These are phyloP conservation scores for Cataglyphis altisquamis DNA, from an alignment of 2,888 invertebrate genomes.

Conservation along the genomic window DNA sequence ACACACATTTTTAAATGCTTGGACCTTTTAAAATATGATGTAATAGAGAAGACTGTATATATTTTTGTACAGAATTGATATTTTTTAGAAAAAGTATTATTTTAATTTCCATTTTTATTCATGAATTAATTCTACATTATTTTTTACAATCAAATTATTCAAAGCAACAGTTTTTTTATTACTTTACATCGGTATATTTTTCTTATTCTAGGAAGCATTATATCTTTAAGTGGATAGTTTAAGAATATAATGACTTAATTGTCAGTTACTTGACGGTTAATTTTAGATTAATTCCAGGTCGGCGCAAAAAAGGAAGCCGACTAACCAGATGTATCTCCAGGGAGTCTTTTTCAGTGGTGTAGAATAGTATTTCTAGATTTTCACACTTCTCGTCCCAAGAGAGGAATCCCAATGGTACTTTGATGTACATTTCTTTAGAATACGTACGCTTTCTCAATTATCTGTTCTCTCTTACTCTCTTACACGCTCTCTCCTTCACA, in stretches of 20 bases:
- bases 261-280: conserved; percentile 42
- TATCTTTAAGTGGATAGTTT: conserved; percentile 9
- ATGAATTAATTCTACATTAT: background rate
- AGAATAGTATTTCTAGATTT: conserved; percentile 49
- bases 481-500: background rate
- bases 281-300: conserved; percentile 38
- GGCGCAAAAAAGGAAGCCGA: conserved; percentile 1
- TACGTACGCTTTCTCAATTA: conserved; percentile 50
- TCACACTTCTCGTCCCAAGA: conserved; percentile 45
- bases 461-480: conserved; percentile 26
- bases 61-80: background rate
- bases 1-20: background rate
- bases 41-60: background rate
- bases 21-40: background rate
- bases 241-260: conserved; percentile 33
- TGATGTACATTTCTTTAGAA: conserved; percentile 58
- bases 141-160: background rate
- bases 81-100: background rate
- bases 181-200: background rate
- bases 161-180: conserved; percentile 7
- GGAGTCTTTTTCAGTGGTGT: conserved; percentile 39
- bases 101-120: background rate
- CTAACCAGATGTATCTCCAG: conserved; percentile 19
- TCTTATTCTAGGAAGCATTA: background rate
- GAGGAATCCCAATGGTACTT: conserved; percentile 50